These are phyloP conservation scores for Aptenodytes forsteri DNA, from an alignment of 2,113 vertebrate genomes.

Conservation along the genomic window DNA sequence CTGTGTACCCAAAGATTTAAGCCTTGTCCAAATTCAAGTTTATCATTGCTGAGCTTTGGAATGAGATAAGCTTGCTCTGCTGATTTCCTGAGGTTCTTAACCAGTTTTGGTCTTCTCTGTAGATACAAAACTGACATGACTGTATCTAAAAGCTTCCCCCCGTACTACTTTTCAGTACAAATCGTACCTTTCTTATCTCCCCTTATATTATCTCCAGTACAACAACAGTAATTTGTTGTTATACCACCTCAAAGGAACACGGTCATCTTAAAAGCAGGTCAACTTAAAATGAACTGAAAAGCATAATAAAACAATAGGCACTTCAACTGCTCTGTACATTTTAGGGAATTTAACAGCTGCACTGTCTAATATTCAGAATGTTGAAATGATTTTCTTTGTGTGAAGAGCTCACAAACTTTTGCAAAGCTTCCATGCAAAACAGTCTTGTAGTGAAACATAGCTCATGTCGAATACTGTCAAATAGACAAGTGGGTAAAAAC, in stretches of 20 bases:
- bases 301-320: neutral
- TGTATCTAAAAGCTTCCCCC: neutral
- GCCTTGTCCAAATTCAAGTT: neutral
- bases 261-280: neutral
- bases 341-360: neutral
- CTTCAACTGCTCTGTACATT: neutral
- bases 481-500: neutral
- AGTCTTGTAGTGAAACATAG: rapidly evolving
- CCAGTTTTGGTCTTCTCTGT: neutral
- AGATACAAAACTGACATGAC: neutral
- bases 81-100: neutral
- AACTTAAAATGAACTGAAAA: neutral
- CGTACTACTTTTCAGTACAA: rapidly evolving
- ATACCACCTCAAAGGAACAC: rapidly evolving
- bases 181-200: neutral
- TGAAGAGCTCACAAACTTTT: neutral
- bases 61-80: neutral
- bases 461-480: rapidly evolving
- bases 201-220: neutral
- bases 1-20: neutral
- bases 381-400: neutral
- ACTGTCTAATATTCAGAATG: neutral
- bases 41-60: neutral
- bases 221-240: neutral
- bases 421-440: neutral